Percentiles rank a stretch among this genome's conserved stretches.
Conservation (phyloP, 2,888 invertebrate species). For the Parnassius orleans region DNA sequence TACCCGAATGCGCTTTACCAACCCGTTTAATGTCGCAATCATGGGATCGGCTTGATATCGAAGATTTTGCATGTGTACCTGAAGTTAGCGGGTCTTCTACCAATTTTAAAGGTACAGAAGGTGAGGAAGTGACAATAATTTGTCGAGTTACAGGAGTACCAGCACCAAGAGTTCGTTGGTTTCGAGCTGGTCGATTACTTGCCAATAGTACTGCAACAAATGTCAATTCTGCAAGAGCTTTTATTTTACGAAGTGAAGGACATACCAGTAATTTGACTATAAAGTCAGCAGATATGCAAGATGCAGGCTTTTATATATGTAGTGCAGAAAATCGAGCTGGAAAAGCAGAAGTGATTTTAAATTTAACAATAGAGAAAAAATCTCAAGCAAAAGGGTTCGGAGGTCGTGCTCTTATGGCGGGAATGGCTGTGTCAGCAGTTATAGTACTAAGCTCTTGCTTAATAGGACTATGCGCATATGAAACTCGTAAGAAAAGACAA, state of each 20-base stretch:
- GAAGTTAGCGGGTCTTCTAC: slow-evolving; percentile 83
- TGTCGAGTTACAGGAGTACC: slow-evolving; percentile 87
- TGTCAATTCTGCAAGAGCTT: slow-evolving; percentile 80
- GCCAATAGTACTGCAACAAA: slow-evolving; percentile 78
- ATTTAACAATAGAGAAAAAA: slow-evolving; percentile 85
- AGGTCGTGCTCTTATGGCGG: slow-evolving; percentile 83
- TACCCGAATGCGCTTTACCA: slow-evolving; percentile 86
- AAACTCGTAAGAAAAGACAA: slow-evolving; percentile 82
- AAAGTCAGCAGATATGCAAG: slow-evolving; percentile 85
- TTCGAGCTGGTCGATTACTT: slow-evolving; percentile 85
- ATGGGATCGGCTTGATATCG: slow-evolving; percentile 88
- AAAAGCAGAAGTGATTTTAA: slow-evolving; percentile 86
- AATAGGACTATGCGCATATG: slow-evolving; percentile 84
- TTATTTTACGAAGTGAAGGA: slow-evolving; percentile 84
- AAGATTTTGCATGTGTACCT: slow-evolving; percentile 90
- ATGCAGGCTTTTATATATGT: slow-evolving; percentile 88
- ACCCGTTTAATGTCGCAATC: slow-evolving; percentile 82
- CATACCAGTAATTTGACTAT: slow-evolving; percentile 88
- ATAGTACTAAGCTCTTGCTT: slow-evolving; percentile 85
- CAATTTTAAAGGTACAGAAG: slow-evolving; percentile 84
- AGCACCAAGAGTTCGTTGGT: slow-evolving; percentile 87
- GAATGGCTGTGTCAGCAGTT: slow-evolving; percentile 85
- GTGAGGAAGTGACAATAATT: slow-evolving; percentile 86
- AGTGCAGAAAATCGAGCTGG: slow-evolving; percentile 91
- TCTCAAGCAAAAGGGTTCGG: slow-evolving; percentile 81